Percentiles rank a stretch among this genome's conserved stretches.
Conservation (phyloP, 2,888 invertebrate species). For the Chorisops tibialis region DNA sequence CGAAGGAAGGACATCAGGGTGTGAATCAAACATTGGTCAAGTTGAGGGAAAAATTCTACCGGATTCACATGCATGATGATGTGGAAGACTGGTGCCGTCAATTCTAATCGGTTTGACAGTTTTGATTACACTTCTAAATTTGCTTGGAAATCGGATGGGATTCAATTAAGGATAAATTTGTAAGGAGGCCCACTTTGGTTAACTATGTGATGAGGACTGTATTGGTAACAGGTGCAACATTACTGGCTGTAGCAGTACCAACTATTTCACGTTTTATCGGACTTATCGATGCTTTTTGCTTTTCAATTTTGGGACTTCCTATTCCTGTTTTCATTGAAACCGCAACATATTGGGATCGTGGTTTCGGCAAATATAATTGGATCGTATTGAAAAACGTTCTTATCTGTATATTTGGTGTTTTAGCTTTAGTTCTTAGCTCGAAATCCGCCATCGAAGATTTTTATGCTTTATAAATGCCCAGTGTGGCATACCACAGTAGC, state of each 20-base stretch:
- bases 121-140: conserved; percentile 95
- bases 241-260: conserved; percentile 81
- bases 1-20: too few relatives aligned
- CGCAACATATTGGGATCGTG: conserved; percentile 80
- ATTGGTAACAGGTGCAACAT: conserved; percentile 64
- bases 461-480: conserved; percentile 43
- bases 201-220: conserved; percentile 74
- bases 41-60: too few relatives aligned
- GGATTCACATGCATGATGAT: too few relatives aligned
- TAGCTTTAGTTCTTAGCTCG: conserved; percentile 81
- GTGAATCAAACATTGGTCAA: too few relatives aligned
- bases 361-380: conserved; percentile 70
- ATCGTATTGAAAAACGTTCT: conserved; percentile 75
- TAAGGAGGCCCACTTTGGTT: conserved; percentile 63
- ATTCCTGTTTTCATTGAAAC: conserved; percentile 82
- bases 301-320: conserved; percentile 85
- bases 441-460: conserved; percentile 64
- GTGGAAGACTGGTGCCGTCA: too few relatives aligned
- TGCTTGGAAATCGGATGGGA: conserved; percentile 92
- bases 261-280: conserved; percentile 86
- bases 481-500: background rate
- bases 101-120: conserved; percentile 85
- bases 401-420: conserved; percentile 70
- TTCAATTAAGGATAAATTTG: conserved; percentile 68
- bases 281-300: conserved; percentile 89